A percentile compares a stretch with the other conserved stretches of the same genome.
These are phyloP conservation scores for Druon quercuslanigerum DNA, from an alignment of 1,140 invertebrate species.

Conservation along the genomic window DNA sequence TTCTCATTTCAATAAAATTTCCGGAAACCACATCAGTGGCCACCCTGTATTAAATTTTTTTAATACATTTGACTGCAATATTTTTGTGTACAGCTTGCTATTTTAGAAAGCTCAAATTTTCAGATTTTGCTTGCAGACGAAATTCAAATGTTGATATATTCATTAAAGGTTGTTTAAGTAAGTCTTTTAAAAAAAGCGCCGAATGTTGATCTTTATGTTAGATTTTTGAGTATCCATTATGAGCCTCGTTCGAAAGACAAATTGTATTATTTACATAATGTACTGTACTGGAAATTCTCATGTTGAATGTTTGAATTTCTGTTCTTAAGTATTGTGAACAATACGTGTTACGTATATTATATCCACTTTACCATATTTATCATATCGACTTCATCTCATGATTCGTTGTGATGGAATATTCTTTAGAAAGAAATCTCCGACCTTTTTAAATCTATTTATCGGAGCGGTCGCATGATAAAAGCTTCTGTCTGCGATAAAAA, in stretches of 20 bases:
- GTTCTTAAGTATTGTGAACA: not conserved
- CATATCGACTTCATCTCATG: not conserved
- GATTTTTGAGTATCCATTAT: not conserved
- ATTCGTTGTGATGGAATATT: slow-evolving; percentile 2
- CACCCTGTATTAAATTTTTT: not conserved
- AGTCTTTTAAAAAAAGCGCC: not conserved
- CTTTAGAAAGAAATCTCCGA: not conserved
- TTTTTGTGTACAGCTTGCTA: not conserved
- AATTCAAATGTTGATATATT: not conserved
- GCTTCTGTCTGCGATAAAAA: not conserved
- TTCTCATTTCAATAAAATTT: too few relatives aligned
- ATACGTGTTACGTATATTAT: too few relatives aligned
- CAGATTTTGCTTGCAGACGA: slow-evolving; percentile 2
- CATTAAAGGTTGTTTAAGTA: not conserved
- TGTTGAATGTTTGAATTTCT: slow-evolving; percentile 1
- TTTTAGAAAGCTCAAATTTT: not conserved
- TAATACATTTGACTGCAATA: not conserved
- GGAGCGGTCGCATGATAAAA: too few relatives aligned
- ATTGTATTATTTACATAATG: not conserved
- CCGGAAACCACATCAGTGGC: not conserved
- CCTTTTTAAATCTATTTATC: slow-evolving; percentile 2
- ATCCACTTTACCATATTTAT: not conserved
- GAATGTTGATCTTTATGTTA: slow-evolving; percentile 8
- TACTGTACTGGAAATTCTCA: not conserved
- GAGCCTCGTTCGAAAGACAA: not conserved